Percentiles rank a stretch among this genome's conserved stretches.
phyloP scores from a whole-genome alignment of 2,888 invertebrate genomes.

The Baccha elongata region DNA sequence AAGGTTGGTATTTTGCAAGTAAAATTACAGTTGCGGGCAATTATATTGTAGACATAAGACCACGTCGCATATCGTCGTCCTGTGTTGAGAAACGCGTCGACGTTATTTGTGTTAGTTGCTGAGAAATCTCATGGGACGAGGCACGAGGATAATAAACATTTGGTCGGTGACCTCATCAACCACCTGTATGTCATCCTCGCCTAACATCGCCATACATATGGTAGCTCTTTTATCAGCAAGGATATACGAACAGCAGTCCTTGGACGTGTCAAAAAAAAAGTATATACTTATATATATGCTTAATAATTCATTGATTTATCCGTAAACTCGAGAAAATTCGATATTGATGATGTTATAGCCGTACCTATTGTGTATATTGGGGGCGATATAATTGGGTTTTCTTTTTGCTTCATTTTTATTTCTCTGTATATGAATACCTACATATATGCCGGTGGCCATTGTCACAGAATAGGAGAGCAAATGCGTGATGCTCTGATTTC shows the following conservation, averaged over 20 bases:
- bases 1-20: background rate
- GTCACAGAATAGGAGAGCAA: background rate
- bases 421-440: background rate
- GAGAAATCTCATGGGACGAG: background rate
- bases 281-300: background rate
- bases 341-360: conserved; percentile 24
- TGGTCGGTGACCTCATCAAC: conserved; percentile 37
- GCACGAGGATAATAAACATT: conserved; percentile 25
- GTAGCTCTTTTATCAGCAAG: background rate
- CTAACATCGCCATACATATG: background rate
- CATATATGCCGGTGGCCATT: background rate
- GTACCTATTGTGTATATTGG: background rate
- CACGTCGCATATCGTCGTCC: background rate
- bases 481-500: conserved; percentile 4
- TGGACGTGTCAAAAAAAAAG: background rate
- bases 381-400: conserved; percentile 9
- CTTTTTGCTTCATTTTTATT: background rate
- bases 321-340: background rate
- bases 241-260: background rate
- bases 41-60: background rate
- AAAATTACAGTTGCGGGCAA: background rate
- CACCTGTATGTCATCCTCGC: conserved; percentile 23
- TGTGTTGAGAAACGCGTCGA: background rate
- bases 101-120: background rate
- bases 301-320: conserved; percentile 6